These are phyloP conservation scores for Sardina pilchardus DNA, from an alignment of 2,113 vertebrate species.

Conservation along the genomic window DNA sequence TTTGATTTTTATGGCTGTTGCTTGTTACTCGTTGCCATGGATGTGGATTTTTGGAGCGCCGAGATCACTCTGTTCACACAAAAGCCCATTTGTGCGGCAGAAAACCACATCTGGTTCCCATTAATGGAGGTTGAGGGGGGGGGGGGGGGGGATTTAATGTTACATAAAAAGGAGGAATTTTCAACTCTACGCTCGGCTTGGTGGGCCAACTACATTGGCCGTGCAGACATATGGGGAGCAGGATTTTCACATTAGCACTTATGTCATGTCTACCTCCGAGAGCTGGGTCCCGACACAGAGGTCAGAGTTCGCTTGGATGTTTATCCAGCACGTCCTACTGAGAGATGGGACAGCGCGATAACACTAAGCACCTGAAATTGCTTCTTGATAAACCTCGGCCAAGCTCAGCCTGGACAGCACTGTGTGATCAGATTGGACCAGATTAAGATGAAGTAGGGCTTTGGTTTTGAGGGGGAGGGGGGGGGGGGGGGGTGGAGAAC, in stretches of 20 bases:
- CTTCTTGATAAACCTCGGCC: not conserved
- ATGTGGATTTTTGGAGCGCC: slow-evolving; percentile 13
- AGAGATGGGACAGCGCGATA: not conserved
- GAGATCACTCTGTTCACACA: slow-evolving; percentile 2
- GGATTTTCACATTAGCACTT: slow-evolving; percentile 20
- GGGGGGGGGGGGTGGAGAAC: not conserved
- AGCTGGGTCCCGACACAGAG: not conserved
- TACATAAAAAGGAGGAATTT: slow-evolving; percentile 17
- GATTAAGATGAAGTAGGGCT: not conserved
- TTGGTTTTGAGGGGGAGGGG: not conserved
- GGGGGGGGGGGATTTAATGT: not conserved
- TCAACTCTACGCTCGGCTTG: not conserved
- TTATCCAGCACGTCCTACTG: not conserved
- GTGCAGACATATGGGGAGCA: slow-evolving; percentile 10
- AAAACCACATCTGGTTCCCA: slow-evolving; percentile 16
- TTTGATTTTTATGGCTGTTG: slow-evolving; percentile 15
- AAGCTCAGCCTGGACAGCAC: not conserved
- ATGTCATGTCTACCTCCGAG: slow-evolving; percentile 17
- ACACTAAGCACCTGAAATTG: slow-evolving; percentile 5
- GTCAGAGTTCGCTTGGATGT: not conserved
- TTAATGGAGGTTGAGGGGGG: no score
- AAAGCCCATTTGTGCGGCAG: slow-evolving; percentile 13
- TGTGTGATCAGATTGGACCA: not conserved
- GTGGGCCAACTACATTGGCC: not conserved
- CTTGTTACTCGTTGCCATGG: slow-evolving; percentile 15